These are phyloP conservation scores for Leguminivora glycinivorella DNA, from an alignment of 1,140 invertebrate genomes.

Conservation along the genomic window DNA sequence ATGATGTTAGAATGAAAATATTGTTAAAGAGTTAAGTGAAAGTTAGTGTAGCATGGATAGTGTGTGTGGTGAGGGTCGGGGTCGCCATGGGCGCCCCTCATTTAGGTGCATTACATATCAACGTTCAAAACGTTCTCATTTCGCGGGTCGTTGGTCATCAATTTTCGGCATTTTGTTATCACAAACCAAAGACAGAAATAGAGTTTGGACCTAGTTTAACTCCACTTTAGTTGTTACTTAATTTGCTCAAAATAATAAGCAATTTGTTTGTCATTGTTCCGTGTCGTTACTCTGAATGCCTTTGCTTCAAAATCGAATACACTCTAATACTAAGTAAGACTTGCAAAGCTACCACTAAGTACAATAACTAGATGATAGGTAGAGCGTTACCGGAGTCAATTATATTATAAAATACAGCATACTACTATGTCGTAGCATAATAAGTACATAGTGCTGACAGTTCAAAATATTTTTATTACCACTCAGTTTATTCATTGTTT, in stretches of 20 bases:
- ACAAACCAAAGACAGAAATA: constrained; percentile 27
- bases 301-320: constrained; percentile 16
- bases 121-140: constrained; percentile 48
- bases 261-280: constrained; percentile 47
- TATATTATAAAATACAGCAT: constrained; percentile 33
- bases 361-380: constrained; percentile 64
- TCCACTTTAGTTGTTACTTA: constrained; percentile 31
- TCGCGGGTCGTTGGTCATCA: constrained; percentile 34
- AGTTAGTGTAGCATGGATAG: constrained; percentile 41
- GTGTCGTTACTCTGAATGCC: constrained; percentile 12
- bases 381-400: constrained; percentile 65
- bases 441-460: constrained; percentile 18
- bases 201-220: constrained; percentile 11
- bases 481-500: background rate
- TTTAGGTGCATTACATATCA: constrained; percentile 43
- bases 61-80: constrained; percentile 38
- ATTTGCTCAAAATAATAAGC: constrained; percentile 63
- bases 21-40: constrained; percentile 48
- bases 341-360: constrained; percentile 60
- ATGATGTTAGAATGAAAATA: constrained; percentile 62
- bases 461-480: constrained; percentile 2
- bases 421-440: constrained; percentile 2
- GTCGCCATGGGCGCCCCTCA: constrained; percentile 36
- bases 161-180: constrained; percentile 20
- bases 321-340: constrained; percentile 32